phyloP scores from a whole-genome alignment of 1,140 invertebrate species.

The Drosophila rhopaloa region DNA sequence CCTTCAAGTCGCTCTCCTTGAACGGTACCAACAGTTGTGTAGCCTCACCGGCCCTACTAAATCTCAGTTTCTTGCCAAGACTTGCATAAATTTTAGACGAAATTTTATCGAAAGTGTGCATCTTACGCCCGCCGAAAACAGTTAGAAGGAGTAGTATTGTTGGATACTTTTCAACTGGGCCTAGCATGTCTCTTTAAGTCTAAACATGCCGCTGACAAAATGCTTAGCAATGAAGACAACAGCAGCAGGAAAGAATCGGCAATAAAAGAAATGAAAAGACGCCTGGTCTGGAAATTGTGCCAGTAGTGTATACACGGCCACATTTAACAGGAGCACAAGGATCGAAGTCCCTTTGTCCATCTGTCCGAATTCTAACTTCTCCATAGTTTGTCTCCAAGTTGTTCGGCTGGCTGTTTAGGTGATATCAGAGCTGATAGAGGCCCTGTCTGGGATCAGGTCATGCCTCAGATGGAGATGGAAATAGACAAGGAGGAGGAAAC shows the following conservation, averaged over 20 bases:
- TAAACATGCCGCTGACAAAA: conserved; percentile 79
- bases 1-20: conserved; percentile 46
- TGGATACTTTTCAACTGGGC: conserved; percentile 4
- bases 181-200: conserved; percentile 76
- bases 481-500: conserved; percentile 14
- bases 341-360: conserved; percentile 18
- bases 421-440: conserved; percentile 72
- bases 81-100: conserved; percentile 67
- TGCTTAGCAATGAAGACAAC: conserved; percentile 70
- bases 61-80: conserved; percentile 49
- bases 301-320: conserved; percentile 69
- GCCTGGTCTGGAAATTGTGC: conserved; percentile 65
- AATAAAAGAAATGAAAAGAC: conserved; percentile 52
- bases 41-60: conserved; percentile 31
- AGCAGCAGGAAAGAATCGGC: conserved; percentile 40
- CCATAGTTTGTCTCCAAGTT: conserved; percentile 21
- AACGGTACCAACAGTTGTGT: conserved; percentile 58
- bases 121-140: conserved; percentile 62
- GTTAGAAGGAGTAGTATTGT: conserved; percentile 40
- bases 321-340: conserved; percentile 79
- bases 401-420: conserved; percentile 51
- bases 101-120: conserved; percentile 80
- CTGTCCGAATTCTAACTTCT: neutral
- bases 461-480: conserved; percentile 34
- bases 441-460: conserved; percentile 60